Base-by-base conservation (phyloP, 2,888 invertebrate species). In the Hymenopus coronatus region DNA sequence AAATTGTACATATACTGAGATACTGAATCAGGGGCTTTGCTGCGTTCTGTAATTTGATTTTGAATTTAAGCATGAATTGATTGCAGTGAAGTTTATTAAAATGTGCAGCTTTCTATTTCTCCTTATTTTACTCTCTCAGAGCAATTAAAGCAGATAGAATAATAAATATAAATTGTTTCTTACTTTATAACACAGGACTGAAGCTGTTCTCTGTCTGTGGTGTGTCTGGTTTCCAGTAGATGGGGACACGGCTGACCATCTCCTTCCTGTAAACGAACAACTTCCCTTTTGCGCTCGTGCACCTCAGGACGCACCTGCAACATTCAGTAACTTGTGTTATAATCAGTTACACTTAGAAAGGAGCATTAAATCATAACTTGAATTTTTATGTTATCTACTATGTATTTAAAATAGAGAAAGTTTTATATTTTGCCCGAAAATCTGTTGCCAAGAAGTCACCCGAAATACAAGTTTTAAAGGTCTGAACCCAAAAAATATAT, bases 171-270 rank as follows among this genome's bases (percentile, higher is more conserved):
- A 33, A 6, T 2, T 40, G 40, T 70, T 15, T 89, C 92, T 91
- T 91, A 93, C 93, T 91, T 92, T 89, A 92, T 92, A 14, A 92
- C 91, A 90, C 93, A 93, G 6, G 92, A 91, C 28, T 92, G 92
- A 28, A 93, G 91, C 88, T 92, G 92, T n/a, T 92, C 91, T 84
- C 91, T 91, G 28, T 92, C 91, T 15, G 92, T 92, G 12, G 92
- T 91, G 83, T 91, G 91, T 89, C 92, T 92, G 15, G 92, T 91
- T 91, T 93, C 93, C 40, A 92, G 91, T 7, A 93, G 91, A 89
- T 93, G 93, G 14, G 93, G 93, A 90, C 93, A 93, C 7, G 92
- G 92, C 12, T 92, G 91, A 4, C 93, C 93, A 87, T 92, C 92
- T 0, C 93, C 93, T 84, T 92, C 92, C 46, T 92, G 92, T 84